Conservation (phyloP, 2,113 vertebrate genomes). For the Rattus rattus region DNA sequence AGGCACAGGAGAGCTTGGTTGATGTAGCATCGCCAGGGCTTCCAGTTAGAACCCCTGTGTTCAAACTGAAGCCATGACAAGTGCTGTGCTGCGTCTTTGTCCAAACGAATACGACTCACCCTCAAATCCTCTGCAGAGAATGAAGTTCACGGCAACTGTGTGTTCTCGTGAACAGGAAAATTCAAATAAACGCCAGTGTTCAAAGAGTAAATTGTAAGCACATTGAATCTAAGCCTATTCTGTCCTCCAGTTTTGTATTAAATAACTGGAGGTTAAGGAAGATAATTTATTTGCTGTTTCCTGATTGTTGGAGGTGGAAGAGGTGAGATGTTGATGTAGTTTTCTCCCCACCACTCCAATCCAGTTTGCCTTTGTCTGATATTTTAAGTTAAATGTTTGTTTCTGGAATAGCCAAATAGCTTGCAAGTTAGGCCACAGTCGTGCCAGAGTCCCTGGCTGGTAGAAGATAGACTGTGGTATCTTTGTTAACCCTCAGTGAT, state of each 20-base stretch:
- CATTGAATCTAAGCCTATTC: conserved; percentile 25
- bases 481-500: conserved; percentile 38
- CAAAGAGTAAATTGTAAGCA: conserved; percentile 25
- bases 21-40: background rate
- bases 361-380: background rate
- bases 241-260: conserved; percentile 13
- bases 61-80: background rate
- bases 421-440: background rate
- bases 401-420: background rate
- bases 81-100: background rate
- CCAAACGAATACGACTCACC: background rate
- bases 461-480: background rate
- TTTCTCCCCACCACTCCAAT: background rate
- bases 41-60: background rate
- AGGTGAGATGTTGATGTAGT: conserved; percentile 31
- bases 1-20: background rate
- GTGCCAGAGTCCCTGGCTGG: background rate
- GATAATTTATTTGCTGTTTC: conserved; percentile 33
- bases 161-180: conserved; percentile 14
- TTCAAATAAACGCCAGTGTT: conserved; percentile 5
- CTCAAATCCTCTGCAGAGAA: conserved; percentile 40
- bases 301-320: conserved; percentile 1
- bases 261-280: background rate
- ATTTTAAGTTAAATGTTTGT: conserved; percentile 44
- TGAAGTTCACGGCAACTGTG: conserved; percentile 41